These are phyloP conservation scores for Gymnocypris eckloni DNA, from an alignment of 2,797 vertebrate species.

Conservation along the genomic window DNA sequence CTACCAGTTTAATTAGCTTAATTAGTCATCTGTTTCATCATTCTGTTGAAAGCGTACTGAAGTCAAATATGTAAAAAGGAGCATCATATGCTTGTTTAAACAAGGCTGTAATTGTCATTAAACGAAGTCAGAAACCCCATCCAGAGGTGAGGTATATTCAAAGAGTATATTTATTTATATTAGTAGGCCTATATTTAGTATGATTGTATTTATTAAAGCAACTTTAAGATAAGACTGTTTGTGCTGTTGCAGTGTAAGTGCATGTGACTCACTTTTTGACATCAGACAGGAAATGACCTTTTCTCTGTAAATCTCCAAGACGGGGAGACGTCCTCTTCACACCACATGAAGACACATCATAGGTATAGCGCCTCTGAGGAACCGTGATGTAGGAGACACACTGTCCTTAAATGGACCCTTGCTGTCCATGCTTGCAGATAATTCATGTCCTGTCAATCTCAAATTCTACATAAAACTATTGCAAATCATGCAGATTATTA, in stretches of 20 bases:
- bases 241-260: not conserved
- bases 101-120: not conserved
- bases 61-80: constrained; percentile 2
- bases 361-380: not conserved
- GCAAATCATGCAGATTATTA: not conserved
- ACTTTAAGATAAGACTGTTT: not conserved
- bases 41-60: not conserved
- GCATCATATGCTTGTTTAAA: not conserved
- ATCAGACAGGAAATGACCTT: not conserved
- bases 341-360: not conserved
- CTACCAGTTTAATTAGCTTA: not conserved
- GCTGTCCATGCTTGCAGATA: not conserved
- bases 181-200: not conserved
- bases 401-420: not conserved
- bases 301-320: constrained; percentile 20
- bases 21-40: not conserved
- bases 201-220: not conserved
- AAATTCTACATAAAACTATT: not conserved
- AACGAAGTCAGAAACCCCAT: not conserved
- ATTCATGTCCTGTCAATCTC: not conserved
- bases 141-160: constrained; percentile 10
- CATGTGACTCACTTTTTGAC: not conserved
- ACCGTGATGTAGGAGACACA: not conserved
- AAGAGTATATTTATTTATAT: not conserved
- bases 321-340: not conserved